Evolutionary conservation across 2,797 vertebrate genomes (phyloP).

Genomic region (Danio choprae): DNA sequence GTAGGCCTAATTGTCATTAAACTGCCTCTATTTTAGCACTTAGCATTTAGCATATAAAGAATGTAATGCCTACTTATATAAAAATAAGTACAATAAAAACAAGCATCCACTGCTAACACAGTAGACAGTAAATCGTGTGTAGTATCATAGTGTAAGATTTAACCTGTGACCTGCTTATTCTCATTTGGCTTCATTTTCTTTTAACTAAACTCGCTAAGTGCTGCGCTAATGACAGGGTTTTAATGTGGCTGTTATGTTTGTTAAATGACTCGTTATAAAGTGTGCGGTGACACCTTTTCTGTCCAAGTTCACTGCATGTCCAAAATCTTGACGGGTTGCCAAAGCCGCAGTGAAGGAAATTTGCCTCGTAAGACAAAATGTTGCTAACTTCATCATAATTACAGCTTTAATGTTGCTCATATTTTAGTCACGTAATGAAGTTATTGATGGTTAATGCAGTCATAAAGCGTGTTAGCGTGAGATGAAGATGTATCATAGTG

Average conservation of each 20-base stretch:
- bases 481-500: conserved; percentile 11
- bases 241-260: not conserved
- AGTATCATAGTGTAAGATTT: not conserved
- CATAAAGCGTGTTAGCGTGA: not conserved
- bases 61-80: not conserved
- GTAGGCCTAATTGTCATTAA: no score
- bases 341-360: not conserved
- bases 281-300: not conserved
- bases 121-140: not conserved
- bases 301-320: not conserved
- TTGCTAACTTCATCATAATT: not conserved
- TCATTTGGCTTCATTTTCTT: conserved; percentile 26
- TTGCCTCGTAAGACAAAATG: not conserved
- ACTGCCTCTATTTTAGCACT: no score
- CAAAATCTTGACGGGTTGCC: conserved; percentile 19
- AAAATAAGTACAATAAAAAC: not conserved
- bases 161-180: not conserved
- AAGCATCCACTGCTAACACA: not conserved
- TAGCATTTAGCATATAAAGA: no score
- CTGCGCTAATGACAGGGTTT: not conserved
- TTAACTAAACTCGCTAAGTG: conserved; percentile 10
- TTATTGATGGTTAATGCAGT: not conserved
- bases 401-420: not conserved
- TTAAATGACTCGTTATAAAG: conserved; percentile 20
- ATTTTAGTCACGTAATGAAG: not conserved